These are phyloP conservation scores for Hypothenemus hampei DNA, from an alignment of 1,140 invertebrate genomes.

Conservation along the genomic window DNA sequence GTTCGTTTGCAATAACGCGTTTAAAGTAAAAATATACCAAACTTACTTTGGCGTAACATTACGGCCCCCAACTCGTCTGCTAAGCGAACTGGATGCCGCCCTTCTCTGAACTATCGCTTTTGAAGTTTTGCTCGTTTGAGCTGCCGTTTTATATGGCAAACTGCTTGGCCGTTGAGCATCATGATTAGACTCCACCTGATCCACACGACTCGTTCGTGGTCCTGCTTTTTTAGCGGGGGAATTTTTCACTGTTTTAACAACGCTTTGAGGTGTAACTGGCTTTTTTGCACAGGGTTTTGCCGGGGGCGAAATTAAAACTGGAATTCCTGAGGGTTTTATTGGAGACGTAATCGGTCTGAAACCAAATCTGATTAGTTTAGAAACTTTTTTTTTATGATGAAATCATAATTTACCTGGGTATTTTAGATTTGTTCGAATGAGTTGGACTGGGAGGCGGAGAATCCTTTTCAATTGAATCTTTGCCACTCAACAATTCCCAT, in stretches of 20 bases:
- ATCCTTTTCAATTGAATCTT: constrained; percentile 45
- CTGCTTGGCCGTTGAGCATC: constrained; percentile 54
- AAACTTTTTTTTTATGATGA: not conserved
- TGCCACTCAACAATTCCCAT: constrained; percentile 71
- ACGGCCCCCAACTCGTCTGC: constrained; percentile 37
- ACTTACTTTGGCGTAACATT: constrained; percentile 49
- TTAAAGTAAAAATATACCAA: not conserved
- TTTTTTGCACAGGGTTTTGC: constrained; percentile 32
- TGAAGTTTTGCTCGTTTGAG: constrained; percentile 47
- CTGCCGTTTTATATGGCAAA: constrained; percentile 57
- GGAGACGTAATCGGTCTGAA: constrained; percentile 56
- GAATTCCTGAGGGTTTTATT: constrained; percentile 49
- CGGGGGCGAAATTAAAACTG: constrained; percentile 33
- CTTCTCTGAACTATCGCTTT: constrained; percentile 54
- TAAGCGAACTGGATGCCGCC: constrained; percentile 57
- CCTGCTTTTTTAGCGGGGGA: constrained; percentile 24
- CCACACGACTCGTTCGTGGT: constrained; percentile 54
- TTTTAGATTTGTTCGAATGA: constrained; percentile 56
- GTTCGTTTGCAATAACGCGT: not conserved
- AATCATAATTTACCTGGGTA: constrained; percentile 47
- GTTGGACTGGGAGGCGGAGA: constrained; percentile 49
- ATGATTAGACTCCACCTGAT: constrained; percentile 47
- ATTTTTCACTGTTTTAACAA: constrained; percentile 16
- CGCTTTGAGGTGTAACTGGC: constrained; percentile 21
- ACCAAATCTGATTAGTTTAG: no score